Conservation (phyloP, 2,888 invertebrate species). For the Ramazzottius varieornatus region DNA sequence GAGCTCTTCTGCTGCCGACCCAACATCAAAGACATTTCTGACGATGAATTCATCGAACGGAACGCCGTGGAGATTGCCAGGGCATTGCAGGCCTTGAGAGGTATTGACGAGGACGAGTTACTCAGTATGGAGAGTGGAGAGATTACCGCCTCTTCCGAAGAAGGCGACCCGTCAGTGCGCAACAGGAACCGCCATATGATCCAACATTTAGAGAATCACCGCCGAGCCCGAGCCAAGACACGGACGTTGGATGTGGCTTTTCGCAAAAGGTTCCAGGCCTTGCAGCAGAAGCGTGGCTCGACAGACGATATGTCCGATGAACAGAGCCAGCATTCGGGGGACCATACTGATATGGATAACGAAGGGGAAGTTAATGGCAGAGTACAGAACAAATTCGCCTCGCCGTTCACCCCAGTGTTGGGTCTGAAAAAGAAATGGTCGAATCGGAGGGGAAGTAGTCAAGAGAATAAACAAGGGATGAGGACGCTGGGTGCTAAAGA, state of each 20-base stretch:
- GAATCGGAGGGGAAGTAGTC: neutral
- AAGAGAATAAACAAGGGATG: neutral
- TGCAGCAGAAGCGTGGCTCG: slow-evolving; percentile 5
- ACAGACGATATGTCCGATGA: neutral
- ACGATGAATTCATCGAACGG: slow-evolving; percentile 62
- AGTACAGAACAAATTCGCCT: neutral
- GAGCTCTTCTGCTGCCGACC: slow-evolving; percentile 34
- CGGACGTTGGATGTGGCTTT: slow-evolving; percentile 86
- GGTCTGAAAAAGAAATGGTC: neutral
- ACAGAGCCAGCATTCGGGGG: neutral
- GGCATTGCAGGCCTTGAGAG: slow-evolving; percentile 38
- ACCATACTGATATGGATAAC: neutral
- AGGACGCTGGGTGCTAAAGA: neutral
- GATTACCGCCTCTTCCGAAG: neutral
- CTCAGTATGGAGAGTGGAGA: neutral
- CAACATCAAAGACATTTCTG: slow-evolving; percentile 56
- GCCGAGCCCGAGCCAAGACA: slow-evolving; percentile 39
- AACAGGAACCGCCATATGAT: slow-evolving; percentile 42
- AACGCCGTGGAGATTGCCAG: slow-evolving; percentile 80
- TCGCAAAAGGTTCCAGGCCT: slow-evolving; percentile 45
- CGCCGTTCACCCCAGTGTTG: slow-evolving; percentile 3
- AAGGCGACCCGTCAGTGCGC: neutral
- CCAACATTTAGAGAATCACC: slow-evolving; percentile 62
- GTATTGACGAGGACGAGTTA: slow-evolving; percentile 13
- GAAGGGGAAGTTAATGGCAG: neutral